A percentile compares a stretch with the other conserved stretches of the same genome.
phyloP scores from a whole-genome alignment of 2,113 vertebrate species.

The Protomyctophum bolini region DNA sequence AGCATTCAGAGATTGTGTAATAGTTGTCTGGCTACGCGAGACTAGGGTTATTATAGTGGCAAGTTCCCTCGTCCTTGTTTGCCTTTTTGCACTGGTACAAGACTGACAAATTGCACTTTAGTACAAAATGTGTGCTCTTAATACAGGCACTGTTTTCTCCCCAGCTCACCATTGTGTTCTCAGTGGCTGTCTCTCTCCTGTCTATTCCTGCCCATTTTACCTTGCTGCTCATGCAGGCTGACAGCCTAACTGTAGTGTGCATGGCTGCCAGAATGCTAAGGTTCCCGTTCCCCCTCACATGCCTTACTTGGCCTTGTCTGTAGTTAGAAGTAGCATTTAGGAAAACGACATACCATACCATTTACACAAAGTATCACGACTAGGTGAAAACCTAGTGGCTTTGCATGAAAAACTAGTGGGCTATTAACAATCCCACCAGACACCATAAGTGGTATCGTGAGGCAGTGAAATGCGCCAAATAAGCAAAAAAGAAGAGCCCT shows the following conservation, averaged over 20 bases:
- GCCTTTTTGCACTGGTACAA: slow-evolving; percentile 3
- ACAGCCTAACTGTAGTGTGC: slow-evolving; percentile 63
- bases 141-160: slow-evolving; percentile 40
- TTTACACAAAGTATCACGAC: slow-evolving; percentile 14
- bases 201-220: slow-evolving; percentile 63
- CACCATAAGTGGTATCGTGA: no score
- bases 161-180: slow-evolving; percentile 22
- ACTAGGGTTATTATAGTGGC: no score
- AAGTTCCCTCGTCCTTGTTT: no score
- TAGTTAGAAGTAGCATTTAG: slow-evolving; percentile 42
- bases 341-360: slow-evolving; percentile 35
- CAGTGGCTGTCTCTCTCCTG: slow-evolving; percentile 32
- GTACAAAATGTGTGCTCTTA: slow-evolving; percentile 14
- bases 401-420: no score
- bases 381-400: no score
- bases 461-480: no score
- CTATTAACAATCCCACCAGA: no score
- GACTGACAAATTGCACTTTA: slow-evolving; percentile 5
- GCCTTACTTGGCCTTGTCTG: slow-evolving; percentile 19
- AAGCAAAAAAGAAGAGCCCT: no score
- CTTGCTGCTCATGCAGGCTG: slow-evolving; percentile 49
- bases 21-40: no score
- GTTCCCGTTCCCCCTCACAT: slow-evolving; percentile 22
- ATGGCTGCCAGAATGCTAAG: slow-evolving; percentile 34
- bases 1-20: no score